Evolutionary conservation across 2,113 vertebrate species (phyloP).

Genomic region (Podarcis cretensis): DNA sequence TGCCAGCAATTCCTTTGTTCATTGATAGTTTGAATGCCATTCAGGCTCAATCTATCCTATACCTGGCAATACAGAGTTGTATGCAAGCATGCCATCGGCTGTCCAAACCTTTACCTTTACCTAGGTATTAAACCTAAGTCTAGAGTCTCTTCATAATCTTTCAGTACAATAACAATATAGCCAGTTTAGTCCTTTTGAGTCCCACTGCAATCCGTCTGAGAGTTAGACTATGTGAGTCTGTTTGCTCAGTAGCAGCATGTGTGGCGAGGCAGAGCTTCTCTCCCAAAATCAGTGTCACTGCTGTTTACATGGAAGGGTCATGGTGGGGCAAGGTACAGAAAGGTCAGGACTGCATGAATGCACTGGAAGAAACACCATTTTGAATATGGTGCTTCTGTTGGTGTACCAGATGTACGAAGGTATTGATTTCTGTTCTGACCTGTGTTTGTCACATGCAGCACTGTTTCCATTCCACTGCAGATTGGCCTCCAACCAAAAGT

Average conservation of each 20-base stretch:
- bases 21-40: conserved; percentile 4
- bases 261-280: background rate
- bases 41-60: background rate
- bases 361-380: too few species aligned
- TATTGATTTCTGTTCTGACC: too few species aligned
- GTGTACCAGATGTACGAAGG: too few species aligned
- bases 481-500: too few species aligned
- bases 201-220: background rate
- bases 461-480: too few species aligned
- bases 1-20: conserved; percentile 38
- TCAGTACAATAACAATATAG: background rate
- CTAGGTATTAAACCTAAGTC: background rate
- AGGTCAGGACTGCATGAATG: too few species aligned
- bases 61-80: background rate
- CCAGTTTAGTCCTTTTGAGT: background rate
- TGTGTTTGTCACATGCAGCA: too few species aligned
- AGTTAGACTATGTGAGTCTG: background rate
- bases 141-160: background rate
- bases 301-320: too few species aligned
- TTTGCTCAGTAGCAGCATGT: background rate
- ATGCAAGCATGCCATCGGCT: background rate
- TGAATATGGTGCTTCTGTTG: too few species aligned
- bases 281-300: background rate
- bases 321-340: too few species aligned
- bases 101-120: background rate